Conservation (phyloP, 2,888 invertebrate species). For the Melangyna quadrimaculata region DNA sequence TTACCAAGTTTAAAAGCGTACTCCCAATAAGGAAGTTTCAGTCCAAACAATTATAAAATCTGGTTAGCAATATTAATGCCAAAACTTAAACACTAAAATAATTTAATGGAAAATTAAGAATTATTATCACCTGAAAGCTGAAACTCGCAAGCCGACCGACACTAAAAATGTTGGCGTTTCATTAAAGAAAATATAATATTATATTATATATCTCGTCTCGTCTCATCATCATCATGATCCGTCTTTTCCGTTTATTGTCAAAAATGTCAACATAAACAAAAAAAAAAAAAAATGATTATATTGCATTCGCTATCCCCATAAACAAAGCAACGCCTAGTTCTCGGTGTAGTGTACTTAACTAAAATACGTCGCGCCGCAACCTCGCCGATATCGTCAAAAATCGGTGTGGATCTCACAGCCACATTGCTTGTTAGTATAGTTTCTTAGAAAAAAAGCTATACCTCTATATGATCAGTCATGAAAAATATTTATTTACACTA, state of each 20-base stretch:
- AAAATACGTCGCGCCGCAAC: background rate
- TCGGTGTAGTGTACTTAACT: background rate
- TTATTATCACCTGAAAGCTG: background rate
- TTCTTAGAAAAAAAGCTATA: slow-evolving; percentile 7
- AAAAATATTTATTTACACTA: slow-evolving; percentile 43
- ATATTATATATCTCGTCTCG: slow-evolving; percentile 6
- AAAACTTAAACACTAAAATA: background rate
- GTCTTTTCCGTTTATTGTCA: background rate
- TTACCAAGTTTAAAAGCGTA: too few relatives aligned
- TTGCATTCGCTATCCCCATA: slow-evolving; percentile 14
- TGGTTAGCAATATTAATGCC: too few relatives aligned
- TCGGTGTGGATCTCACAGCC: background rate
- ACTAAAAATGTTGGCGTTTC: background rate
- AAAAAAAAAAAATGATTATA: slow-evolving; percentile 41
- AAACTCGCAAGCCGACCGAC: too few relatives aligned
- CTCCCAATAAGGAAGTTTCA: too few relatives aligned
- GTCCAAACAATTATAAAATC: too few relatives aligned
- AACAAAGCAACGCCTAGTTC: background rate
- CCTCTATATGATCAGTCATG: slow-evolving; percentile 48
- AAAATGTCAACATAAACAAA: slow-evolving; percentile 29
- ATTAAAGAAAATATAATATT: background rate
- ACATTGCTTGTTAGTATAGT: too few relatives aligned
- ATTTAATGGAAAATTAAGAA: background rate
- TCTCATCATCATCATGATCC: too few relatives aligned
- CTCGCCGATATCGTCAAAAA: background rate